These are phyloP conservation scores for Mactromeris polynyma DNA, from an alignment of 2,888 invertebrate genomes.

Conservation along the genomic window DNA sequence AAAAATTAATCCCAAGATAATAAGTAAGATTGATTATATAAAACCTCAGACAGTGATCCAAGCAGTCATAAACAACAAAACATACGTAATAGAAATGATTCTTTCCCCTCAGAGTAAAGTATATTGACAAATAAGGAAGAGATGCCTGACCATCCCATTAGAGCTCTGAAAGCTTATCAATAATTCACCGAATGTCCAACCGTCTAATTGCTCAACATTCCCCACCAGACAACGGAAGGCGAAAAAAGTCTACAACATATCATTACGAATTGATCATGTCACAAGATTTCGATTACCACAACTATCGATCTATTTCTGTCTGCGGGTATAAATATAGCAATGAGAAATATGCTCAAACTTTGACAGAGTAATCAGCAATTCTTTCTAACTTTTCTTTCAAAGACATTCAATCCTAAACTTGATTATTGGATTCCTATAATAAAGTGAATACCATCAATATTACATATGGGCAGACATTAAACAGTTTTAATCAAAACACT, in stretches of 20 bases:
- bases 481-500: conserved; percentile 5
- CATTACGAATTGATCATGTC: conserved; percentile 36
- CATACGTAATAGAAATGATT: not conserved
- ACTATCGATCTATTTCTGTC: conserved; percentile 6
- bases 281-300: not conserved
- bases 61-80: not conserved
- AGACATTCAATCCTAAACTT: not conserved
- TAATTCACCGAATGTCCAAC: conserved; percentile 17
- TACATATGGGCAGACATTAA: not conserved
- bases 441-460: not conserved
- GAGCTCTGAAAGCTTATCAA: conserved; percentile 16
- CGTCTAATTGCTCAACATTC: conserved; percentile 7
- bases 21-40: not conserved
- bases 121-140: not conserved
- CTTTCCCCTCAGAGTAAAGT: conserved; percentile 5
- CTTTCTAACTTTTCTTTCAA: not conserved
- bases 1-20: not conserved
- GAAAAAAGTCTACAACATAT: not conserved
- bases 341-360: not conserved
- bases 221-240: conserved; percentile 1
- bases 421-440: not conserved
- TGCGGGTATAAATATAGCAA: conserved; percentile 4
- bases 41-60: not conserved
- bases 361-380: not conserved
- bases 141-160: conserved; percentile 31